Conservation (phyloP, 2,113 vertebrate genomes). For the Otocyon megalotis region DNA sequence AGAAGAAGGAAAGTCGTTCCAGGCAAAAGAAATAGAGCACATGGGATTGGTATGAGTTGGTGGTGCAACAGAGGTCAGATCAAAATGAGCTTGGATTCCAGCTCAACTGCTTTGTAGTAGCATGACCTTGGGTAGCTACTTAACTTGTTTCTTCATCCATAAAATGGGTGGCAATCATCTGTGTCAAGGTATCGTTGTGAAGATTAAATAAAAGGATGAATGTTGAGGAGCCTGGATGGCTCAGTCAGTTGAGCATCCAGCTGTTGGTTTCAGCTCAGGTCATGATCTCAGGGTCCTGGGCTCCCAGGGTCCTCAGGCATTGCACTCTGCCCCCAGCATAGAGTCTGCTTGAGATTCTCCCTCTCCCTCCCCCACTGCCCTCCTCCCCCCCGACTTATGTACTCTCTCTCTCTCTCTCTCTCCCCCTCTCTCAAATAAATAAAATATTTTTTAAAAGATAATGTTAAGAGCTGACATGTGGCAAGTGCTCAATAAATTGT, state of each 20-base stretch:
- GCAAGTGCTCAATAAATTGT: neutral
- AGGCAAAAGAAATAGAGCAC: neutral
- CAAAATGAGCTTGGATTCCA: constrained; percentile 8
- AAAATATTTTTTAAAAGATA: neutral
- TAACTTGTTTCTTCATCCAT: neutral
- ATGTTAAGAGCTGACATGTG: neutral
- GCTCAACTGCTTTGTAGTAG: neutral
- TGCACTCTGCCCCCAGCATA: neutral
- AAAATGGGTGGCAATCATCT: neutral
- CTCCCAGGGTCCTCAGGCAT: neutral
- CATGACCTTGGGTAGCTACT: neutral
- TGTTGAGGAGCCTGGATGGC: neutral
- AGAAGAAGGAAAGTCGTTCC: neutral
- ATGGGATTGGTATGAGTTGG: too few species aligned
- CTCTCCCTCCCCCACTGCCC: neutral
- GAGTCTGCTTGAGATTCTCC: neutral
- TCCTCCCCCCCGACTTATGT: neutral
- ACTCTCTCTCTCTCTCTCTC: neutral
- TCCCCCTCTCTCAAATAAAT: neutral
- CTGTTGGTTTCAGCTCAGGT: neutral
- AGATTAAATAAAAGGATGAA: neutral
- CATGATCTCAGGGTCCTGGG: neutral
- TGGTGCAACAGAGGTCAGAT: neutral
- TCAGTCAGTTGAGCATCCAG: neutral
- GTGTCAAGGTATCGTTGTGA: neutral